These are phyloP conservation scores for Ptychodera flava DNA, from an alignment of 35 echinoderm and acorn worm genomes.

Conservation along the genomic window DNA sequence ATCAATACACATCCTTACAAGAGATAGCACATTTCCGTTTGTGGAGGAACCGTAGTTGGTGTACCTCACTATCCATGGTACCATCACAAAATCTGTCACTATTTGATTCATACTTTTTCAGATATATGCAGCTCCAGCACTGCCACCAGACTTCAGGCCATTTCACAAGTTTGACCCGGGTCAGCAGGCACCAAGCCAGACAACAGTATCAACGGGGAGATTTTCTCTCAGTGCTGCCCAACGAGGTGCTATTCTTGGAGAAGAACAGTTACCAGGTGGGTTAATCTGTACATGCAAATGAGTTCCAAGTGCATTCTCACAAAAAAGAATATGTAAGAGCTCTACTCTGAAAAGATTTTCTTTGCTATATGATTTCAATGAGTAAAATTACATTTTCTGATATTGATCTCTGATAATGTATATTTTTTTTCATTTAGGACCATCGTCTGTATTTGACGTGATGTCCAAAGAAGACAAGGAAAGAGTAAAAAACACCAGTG, in stretches of 20 bases:
- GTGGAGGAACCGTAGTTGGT: no score
- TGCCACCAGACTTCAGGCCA: constrained; percentile 64
- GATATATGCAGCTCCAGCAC: constrained; percentile 67
- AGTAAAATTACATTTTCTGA: no score
- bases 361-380: no score
- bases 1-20: no score
- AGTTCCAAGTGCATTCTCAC: no score
- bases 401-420: constrained; percentile 2
- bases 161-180: constrained; percentile 31
- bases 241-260: constrained; percentile 73
- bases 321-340: no score
- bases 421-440: constrained; percentile 5
- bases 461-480: constrained; percentile 37
- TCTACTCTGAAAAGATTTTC: no score
- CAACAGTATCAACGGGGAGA: not conserved
- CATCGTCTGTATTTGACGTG: constrained; percentile 31
- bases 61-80: no score
- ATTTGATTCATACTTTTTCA: no score
- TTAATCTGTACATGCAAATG: not conserved
- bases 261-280: constrained; percentile 84
- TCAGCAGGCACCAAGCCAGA: not conserved
- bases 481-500: constrained; percentile 17
- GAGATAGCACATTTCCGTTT: no score
- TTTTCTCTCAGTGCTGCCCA: constrained; percentile 77
- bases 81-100: no score